A percentile compares a stretch with the other conserved stretches of the same genome.
These are phyloP conservation scores for Sebastes iracundus DNA, from an alignment of 2,797 vertebrate species.

Conservation along the genomic window DNA sequence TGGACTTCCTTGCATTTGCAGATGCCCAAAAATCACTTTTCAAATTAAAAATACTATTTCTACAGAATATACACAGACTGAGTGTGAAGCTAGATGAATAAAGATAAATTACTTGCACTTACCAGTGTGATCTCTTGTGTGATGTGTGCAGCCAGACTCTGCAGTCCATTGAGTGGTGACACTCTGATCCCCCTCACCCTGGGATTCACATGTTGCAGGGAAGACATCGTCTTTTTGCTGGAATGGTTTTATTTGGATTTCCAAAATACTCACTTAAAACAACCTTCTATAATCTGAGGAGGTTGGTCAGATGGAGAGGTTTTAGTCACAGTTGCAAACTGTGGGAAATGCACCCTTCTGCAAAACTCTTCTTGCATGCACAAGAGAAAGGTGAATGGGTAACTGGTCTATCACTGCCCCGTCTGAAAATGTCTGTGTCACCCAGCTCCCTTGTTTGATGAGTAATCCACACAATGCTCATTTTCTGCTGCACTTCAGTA, in stretches of 20 bases:
- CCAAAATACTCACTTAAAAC: not conserved
- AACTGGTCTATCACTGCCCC: not conserved
- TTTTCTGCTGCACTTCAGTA: not conserved
- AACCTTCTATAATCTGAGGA: not conserved
- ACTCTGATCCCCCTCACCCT: constrained; percentile 40
- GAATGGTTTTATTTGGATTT: not conserved
- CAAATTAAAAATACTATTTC: not conserved
- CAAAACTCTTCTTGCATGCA: not conserved
- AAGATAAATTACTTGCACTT: not conserved
- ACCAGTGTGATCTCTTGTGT: constrained; percentile 31
- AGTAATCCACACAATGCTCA: not conserved
- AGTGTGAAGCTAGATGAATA: not conserved
- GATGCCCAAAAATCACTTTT: not conserved
- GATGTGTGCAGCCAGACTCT: constrained; percentile 30
- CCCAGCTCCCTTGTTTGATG: not conserved
- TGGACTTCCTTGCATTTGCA: not conserved
- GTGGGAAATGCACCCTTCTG: not conserved
- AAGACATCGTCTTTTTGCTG: constrained; percentile 30
- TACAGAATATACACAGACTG: not conserved
- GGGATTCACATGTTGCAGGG: constrained; percentile 47
- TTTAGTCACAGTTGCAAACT: not conserved
- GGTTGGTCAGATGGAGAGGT: not conserved
- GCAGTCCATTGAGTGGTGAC: constrained; percentile 15
- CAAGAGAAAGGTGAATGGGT: not conserved
- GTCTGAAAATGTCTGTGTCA: not conserved